Percentiles rank a stretch among this genome's conserved stretches.
Conservation (phyloP, 2,113 vertebrate species). For the Perca schrenkii region DNA sequence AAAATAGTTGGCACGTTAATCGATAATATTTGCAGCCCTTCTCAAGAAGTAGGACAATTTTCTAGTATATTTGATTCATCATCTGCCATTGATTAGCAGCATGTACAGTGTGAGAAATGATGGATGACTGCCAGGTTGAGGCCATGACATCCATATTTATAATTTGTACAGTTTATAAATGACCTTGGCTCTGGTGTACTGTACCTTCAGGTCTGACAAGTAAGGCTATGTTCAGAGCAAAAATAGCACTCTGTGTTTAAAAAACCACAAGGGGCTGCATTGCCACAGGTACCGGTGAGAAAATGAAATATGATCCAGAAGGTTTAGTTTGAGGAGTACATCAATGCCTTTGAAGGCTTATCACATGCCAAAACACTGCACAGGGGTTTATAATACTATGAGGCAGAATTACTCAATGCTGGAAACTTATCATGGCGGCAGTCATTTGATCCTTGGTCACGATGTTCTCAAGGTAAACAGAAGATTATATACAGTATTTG, state of each 20-base stretch:
- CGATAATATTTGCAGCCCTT: not conserved
- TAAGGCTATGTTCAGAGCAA: slow-evolving; percentile 35
- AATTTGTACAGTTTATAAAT: slow-evolving; percentile 64
- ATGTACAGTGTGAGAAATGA: slow-evolving; percentile 51
- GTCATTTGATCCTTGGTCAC: slow-evolving; percentile 38
- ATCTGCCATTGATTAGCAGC: slow-evolving; percentile 65
- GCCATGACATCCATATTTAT: slow-evolving; percentile 68
- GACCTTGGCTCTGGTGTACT: slow-evolving; percentile 54
- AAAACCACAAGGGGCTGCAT: slow-evolving; percentile 40
- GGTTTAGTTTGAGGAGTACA: slow-evolving; percentile 45
- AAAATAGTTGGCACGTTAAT: not conserved
- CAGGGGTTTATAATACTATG: not conserved
- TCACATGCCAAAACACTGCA: slow-evolving; percentile 42
- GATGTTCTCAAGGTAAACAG: slow-evolving; percentile 30
- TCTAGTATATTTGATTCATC: slow-evolving; percentile 26
- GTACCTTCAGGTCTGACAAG: slow-evolving; percentile 48
- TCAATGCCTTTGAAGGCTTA: slow-evolving; percentile 62
- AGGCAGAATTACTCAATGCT: slow-evolving; percentile 8
- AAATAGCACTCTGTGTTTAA: slow-evolving; percentile 60
- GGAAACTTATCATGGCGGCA: slow-evolving; percentile 1
- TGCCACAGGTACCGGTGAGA: slow-evolving; percentile 63
- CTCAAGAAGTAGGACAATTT: not conserved
- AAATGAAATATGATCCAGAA: slow-evolving; percentile 51
- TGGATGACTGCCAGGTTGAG: slow-evolving; percentile 55
- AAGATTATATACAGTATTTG: not conserved